Evolutionary conservation across 2,113 vertebrate genomes (phyloP).

Genomic region (Hassar affinis): DNA sequence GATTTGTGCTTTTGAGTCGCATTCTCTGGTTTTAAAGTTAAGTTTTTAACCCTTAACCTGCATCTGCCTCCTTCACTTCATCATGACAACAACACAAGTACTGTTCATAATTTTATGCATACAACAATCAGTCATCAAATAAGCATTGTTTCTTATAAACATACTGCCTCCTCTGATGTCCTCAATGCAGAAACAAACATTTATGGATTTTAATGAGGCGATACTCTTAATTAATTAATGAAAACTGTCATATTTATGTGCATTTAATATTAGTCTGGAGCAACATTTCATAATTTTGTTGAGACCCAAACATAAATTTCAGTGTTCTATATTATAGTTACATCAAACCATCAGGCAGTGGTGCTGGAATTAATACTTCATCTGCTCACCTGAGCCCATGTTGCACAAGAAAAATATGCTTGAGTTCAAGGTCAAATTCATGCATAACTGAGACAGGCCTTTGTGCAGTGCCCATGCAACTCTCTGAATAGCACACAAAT

Average conservation of each 20-base stretch:
- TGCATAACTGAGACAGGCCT: neutral
- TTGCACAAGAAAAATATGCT: neutral
- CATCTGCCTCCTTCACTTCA: neutral
- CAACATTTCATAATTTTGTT: neutral
- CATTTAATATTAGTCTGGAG: neutral
- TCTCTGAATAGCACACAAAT: neutral
- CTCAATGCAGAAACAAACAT: neutral
- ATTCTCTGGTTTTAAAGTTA: too few species aligned
- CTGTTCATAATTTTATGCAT: neutral
- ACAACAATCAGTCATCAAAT: neutral
- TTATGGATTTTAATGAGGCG: neutral
- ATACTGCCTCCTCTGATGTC: neutral
- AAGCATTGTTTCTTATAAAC: neutral
- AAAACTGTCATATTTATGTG: neutral
- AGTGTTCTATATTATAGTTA: neutral
- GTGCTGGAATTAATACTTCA: neutral
- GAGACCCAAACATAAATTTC: neutral
- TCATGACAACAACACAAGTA: neutral
- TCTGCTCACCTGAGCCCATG: neutral
- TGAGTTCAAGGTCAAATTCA: neutral
- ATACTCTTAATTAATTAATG: neutral
- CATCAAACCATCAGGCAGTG: neutral
- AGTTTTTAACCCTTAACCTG: too few species aligned
- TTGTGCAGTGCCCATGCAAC: neutral
- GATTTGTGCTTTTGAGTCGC: too few species aligned